A percentile compares a stretch with the other conserved stretches of the same genome.
These are phyloP conservation scores for Agrotis puta DNA, from an alignment of 2,888 invertebrate genomes.

Conservation along the genomic window DNA sequence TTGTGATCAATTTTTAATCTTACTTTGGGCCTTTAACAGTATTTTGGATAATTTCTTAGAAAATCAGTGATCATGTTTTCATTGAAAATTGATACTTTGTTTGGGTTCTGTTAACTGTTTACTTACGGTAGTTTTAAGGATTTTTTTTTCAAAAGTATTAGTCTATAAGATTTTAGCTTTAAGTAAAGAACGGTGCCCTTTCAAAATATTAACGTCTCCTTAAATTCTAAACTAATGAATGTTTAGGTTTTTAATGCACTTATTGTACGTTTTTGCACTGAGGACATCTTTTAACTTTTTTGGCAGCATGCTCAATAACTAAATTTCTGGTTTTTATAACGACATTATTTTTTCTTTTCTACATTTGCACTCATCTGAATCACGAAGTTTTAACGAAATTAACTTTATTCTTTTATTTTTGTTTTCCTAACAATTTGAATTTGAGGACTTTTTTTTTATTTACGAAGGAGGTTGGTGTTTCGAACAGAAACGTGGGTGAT, in stretches of 20 bases:
- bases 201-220: slow-evolving; percentile 1
- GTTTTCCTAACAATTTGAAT: slow-evolving; percentile 6
- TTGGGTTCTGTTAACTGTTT: slow-evolving; percentile 36
- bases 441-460: neutral
- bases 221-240: slow-evolving; percentile 15
- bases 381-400: slow-evolving; percentile 7
- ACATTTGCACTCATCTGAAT: neutral
- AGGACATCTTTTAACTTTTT: slow-evolving; percentile 17
- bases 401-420: slow-evolving; percentile 16
- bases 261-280: slow-evolving; percentile 33
- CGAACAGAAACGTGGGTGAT: slow-evolving; percentile 10
- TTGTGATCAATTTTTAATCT: slow-evolving; percentile 71
- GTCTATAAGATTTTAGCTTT: neutral
- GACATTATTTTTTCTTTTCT: neutral
- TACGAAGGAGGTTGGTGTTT: slow-evolving; percentile 35
- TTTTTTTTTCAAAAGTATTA: slow-evolving; percentile 24
- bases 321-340: slow-evolving; percentile 7
- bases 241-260: slow-evolving; percentile 18
- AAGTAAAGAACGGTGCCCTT: neutral
- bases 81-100: slow-evolving; percentile 32
- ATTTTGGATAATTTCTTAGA: slow-evolving; percentile 58
- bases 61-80: slow-evolving; percentile 25
- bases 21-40: slow-evolving; percentile 69
- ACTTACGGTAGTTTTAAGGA: slow-evolving; percentile 36
- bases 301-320: slow-evolving; percentile 35